phyloP scores from a whole-genome alignment of 2,888 invertebrate genomes.

The Atrina japonica region DNA sequence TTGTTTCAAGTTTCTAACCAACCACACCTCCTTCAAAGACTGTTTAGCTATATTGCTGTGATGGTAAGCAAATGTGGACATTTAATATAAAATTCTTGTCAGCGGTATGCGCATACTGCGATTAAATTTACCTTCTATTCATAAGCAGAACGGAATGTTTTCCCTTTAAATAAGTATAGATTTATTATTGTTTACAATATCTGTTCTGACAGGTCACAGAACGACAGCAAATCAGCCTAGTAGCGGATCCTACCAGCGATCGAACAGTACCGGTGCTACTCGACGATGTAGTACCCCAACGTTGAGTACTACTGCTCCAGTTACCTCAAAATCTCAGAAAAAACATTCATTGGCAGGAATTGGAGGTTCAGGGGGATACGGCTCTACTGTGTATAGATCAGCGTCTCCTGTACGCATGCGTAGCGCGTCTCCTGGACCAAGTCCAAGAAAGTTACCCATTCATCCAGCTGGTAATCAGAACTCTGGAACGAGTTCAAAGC shows the following conservation, averaged over 20 bases:
- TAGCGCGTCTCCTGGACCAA: constrained; percentile 63
- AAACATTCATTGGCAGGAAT: constrained; percentile 51
- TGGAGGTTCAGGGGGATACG: constrained; percentile 20
- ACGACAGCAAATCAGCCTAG: constrained; percentile 15
- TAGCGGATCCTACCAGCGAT: constrained; percentile 6
- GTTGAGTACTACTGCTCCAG: constrained; percentile 52
- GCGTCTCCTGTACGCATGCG: constrained; percentile 59
- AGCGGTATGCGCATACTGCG: too few species aligned
- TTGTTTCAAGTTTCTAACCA: too few species aligned
- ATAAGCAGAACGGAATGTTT: too few species aligned
- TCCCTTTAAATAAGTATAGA: too few species aligned
- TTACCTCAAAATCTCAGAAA: constrained; percentile 52
- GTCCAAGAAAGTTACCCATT: constrained; percentile 45
- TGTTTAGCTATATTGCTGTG: too few species aligned
- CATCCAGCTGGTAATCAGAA: constrained; percentile 24
- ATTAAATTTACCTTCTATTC: too few species aligned
- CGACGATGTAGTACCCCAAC: constrained; percentile 52
- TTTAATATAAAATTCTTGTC: too few species aligned
- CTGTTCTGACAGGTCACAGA: constrained; percentile 52
- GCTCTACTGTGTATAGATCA: constrained; percentile 41
- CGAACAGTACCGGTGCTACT: constrained; percentile 39
- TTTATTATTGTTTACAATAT: neutral
- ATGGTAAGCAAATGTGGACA: too few species aligned
- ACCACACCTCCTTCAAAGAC: too few species aligned
- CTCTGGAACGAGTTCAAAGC: constrained; percentile 42